Evolutionary conservation across 2,888 invertebrate genomes (phyloP), one percentile per base, ranked within the genome.

Genomic region (Crepidodera aurea): DNA sequence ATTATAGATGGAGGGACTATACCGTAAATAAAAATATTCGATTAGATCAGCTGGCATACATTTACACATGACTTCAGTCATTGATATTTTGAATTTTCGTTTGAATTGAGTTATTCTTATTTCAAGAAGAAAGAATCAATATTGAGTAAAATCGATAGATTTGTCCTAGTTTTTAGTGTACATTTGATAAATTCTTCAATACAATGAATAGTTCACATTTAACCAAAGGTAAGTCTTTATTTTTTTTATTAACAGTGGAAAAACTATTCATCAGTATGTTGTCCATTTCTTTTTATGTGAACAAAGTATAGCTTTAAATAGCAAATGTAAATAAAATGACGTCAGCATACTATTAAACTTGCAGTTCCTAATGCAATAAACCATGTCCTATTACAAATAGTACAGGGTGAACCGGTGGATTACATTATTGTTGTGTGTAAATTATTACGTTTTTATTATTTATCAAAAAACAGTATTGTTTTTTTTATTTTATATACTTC

Each of bases 121-220:
- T 51, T 29, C 54, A 48, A 16, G 37, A 48, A 13, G 37, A 44
- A 12, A 29, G 51, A 58, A 69, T 67, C 64, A 62, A 67, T 67
- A 67, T 22, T 51, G 6, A 10, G 16, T 18, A 1, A 22, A 46
- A 46, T 46, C 44, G 22, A 34, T 58, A 39, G 34, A 51, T 18
- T 56, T 55, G 46, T 13, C 44, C 32, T 25, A 53, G 42, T 18
- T 51, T 22, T 44, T 22, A 22, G 22, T 22, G 22, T 2, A 4
- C 2, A 39, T 27, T 51, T 40, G 16, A 19, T 57, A 13, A 13
- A 27, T 58, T 27, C 18, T 22, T 15, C 15, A 37, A 39, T 34
- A 69, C 56, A 46, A 73, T 73, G 73, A 73, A 71, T 46, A 67
- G 70, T 12, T 59, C 69, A 2, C 73, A 73, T 70, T 64, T 73